These are phyloP conservation scores for Upupa epops DNA, from an alignment of 2,113 vertebrate species.

Conservation along the genomic window DNA sequence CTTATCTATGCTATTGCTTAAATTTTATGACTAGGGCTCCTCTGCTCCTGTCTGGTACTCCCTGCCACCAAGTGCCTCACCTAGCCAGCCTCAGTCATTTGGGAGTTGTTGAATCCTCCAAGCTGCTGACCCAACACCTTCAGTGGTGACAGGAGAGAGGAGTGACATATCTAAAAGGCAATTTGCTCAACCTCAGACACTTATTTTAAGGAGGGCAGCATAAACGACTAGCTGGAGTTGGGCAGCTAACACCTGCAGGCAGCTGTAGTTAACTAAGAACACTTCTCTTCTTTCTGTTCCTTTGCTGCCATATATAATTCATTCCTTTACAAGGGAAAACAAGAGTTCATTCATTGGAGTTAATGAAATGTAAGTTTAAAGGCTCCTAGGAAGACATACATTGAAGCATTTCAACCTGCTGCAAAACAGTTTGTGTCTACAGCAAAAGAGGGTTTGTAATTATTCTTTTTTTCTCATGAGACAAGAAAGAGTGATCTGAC, in stretches of 20 bases:
- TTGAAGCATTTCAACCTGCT: background rate
- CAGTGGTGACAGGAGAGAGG: background rate
- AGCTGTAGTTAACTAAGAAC: background rate
- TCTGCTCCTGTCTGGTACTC: background rate
- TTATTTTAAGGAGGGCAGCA: background rate
- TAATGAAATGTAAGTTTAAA: background rate
- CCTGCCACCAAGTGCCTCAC: accelerated
- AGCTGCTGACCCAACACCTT: background rate
- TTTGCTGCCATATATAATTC: background rate
- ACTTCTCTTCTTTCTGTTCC: background rate
- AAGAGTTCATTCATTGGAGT: background rate
- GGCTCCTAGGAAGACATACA: background rate
- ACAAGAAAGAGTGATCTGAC: background rate
- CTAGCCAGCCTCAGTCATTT: background rate
- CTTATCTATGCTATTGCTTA: background rate
- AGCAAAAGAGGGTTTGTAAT: background rate
- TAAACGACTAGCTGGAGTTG: background rate
- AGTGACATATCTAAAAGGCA: no score
- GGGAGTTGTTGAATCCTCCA: background rate
- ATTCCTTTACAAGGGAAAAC: background rate
- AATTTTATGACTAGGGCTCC: background rate
- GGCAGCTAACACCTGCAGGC: background rate
- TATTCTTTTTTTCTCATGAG: background rate
- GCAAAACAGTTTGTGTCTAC: background rate
- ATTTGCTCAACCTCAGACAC: background rate